Percentiles rank a stretch among this genome's conserved stretches.
These are phyloP conservation scores for Graptemys geographica DNA, from an alignment of 2,797 vertebrate species.

Conservation along the genomic window DNA sequence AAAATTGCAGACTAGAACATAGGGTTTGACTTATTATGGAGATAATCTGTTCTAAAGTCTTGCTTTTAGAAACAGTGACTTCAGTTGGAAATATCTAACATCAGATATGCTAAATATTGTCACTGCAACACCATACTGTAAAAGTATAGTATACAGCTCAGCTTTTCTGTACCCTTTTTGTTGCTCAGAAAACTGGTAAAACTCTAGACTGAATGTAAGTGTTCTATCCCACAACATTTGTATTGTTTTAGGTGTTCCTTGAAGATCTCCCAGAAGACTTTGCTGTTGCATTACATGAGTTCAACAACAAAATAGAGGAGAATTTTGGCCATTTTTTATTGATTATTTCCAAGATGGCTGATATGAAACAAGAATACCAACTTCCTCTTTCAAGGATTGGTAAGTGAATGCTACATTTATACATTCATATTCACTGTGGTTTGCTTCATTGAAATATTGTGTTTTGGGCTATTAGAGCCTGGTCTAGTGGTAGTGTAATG, in stretches of 20 bases:
- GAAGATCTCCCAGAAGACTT: constrained; percentile 43
- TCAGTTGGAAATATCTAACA: neutral
- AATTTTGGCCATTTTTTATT: constrained; percentile 49
- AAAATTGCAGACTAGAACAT: neutral
- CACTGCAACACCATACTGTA: neutral
- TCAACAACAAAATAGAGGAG: constrained; percentile 10
- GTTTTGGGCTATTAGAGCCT: neutral
- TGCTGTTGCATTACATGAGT: constrained; percentile 25
- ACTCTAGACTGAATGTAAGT: neutral
- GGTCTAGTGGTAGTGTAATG: neutral
- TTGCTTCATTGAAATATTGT: neutral
- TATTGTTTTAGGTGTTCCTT: constrained; percentile 19
- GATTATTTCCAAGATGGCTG: constrained; percentile 33
- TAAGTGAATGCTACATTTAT: constrained; percentile 13
- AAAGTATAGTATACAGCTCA: neutral
- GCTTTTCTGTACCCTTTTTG: neutral
- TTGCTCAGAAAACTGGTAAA: neutral
- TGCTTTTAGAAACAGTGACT: neutral
- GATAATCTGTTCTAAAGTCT: neutral
- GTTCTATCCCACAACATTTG: neutral
- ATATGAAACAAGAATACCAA: constrained; percentile 30
- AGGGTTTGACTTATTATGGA: neutral
- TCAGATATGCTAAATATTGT: neutral
- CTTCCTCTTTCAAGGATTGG: constrained; percentile 34
- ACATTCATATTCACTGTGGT: neutral